Conservation (phyloP, 2,797 vertebrate genomes). For the Microctenopoma stevenorrisi region DNA sequence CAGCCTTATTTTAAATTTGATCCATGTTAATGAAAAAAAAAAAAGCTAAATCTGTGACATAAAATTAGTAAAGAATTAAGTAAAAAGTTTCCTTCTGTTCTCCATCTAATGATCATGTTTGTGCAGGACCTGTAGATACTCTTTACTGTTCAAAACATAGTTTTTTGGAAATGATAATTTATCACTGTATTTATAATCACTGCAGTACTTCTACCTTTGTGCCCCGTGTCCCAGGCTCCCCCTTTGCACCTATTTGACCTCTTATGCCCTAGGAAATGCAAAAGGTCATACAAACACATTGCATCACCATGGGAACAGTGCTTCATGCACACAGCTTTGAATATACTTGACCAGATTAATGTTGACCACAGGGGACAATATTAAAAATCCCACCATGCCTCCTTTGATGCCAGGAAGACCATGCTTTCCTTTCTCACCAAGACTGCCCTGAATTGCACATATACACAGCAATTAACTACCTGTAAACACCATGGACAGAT, state of each 20-base stretch:
- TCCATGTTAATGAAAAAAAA: no score
- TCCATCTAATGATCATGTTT: no score
- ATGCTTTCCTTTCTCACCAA: conserved; percentile 65
- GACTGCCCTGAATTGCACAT: conserved; percentile 71
- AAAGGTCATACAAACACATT: conserved; percentile 2
- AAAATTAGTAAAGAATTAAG: no score
- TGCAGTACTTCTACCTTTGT: conserved; percentile 56
- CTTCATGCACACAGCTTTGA: conserved; percentile 5
- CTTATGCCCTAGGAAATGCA: conserved; percentile 66
- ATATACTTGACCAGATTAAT: background rate
- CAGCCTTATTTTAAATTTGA: no score
- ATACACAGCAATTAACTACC: conserved; percentile 26
- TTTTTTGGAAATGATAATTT: background rate
- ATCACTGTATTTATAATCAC: background rate
- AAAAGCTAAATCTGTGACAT: no score
- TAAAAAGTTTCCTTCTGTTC: no score
- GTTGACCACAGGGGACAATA: background rate
- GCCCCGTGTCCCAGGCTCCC: conserved; percentile 72
- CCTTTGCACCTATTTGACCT: conserved; percentile 73
- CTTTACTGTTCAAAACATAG: background rate
- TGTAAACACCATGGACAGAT: background rate
- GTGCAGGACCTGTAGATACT: no score
- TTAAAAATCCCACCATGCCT: conserved; percentile 63
- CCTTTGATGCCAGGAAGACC: conserved; percentile 75
- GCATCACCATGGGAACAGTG: conserved; percentile 4